Base-by-base conservation (phyloP, 1,140 invertebrate species). In the Muscidifurax raptorellus region DNA sequence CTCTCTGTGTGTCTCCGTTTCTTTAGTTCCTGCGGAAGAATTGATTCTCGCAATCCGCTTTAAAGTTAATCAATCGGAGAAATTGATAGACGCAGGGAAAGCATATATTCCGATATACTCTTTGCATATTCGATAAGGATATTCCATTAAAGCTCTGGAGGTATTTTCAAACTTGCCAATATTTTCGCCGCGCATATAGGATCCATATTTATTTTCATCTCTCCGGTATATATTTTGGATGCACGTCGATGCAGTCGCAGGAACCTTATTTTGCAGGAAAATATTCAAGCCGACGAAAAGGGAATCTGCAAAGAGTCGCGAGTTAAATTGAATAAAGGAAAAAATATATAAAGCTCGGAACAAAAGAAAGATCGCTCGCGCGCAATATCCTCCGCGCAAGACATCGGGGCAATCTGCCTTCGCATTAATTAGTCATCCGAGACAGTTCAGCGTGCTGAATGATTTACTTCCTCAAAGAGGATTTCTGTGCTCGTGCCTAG, bases 381-480 rank as follows among this genome's bases (percentile, higher is more conserved):
- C 44, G 44, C n/a, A n/a, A n/a, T n/a, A n/a, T n/a, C n/a, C n/a
- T n/a, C n/a, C n/a, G n/a, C 44, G 13, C 13, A 52, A 47, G 40
- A 30, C 36, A 36, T 44, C 12, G 40, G 87, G 87, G 84, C 88
- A 86, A 88, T 87, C 87, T 86, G 59, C 86, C 66, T 83, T 83
- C 40, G 67, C 80, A 86, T 89, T 88, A 89, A 89, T 89, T 89
- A 89, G 88, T 88, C 86, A 89, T 88, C 86, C 88, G 88, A 89
- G 77, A 79, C 77, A 79, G 77, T 79, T 67, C 6, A 67, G 36
- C 77, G 77, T 40, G 86, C 86, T 92, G 89, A 89, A 92, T 91
- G 88, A 92, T 91, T 91, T 89, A 92, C 88, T 87, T 79, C 90
- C 88, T 90, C 89, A 90, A 92, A 92, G 91, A 92, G 91, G 91